These are phyloP conservation scores for Cheilosia variabilis DNA, from an alignment of 2,888 invertebrate genomes.

Conservation along the genomic window DNA sequence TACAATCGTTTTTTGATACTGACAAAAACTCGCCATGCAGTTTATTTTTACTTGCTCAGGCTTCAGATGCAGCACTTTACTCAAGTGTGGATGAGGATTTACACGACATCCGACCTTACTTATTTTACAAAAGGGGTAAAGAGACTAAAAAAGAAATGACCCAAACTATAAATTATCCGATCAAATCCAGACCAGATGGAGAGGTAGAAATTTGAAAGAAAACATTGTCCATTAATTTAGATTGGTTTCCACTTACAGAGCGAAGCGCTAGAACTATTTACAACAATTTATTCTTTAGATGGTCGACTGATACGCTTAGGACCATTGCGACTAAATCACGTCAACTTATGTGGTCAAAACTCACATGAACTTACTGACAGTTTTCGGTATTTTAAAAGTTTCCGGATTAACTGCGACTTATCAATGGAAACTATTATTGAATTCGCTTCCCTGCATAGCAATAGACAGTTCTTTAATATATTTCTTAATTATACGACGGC, in stretches of 20 bases:
- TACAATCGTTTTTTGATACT: conserved; percentile 85
- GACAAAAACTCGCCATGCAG: conserved; percentile 84
- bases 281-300: conserved; percentile 78
- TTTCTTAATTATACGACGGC: conserved; percentile 81
- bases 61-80: conserved; percentile 81
- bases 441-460: conserved; percentile 77
- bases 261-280: conserved; percentile 77
- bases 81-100: conserved; percentile 79
- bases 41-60: conserved; percentile 81
- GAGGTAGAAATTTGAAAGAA: not conserved
- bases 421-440: conserved; percentile 81
- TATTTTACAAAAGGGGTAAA: conserved; percentile 82
- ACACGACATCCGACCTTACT: conserved; percentile 80
- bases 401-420: conserved; percentile 79
- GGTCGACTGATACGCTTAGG: conserved; percentile 80
- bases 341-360: conserved; percentile 79
- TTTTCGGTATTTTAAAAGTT: conserved; percentile 43
- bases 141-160: conserved; percentile 76
- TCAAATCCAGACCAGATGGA: conserved; percentile 10
- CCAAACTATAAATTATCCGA: conserved; percentile 67
- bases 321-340: conserved; percentile 77
- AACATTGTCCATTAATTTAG: conserved; percentile 1
- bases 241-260: conserved; percentile 55
- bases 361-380: conserved; percentile 42
- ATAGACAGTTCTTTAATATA: conserved; percentile 80